These are phyloP conservation scores for Polypterus bichir DNA, from an alignment of 2,113 vertebrate species.

Conservation along the genomic window DNA sequence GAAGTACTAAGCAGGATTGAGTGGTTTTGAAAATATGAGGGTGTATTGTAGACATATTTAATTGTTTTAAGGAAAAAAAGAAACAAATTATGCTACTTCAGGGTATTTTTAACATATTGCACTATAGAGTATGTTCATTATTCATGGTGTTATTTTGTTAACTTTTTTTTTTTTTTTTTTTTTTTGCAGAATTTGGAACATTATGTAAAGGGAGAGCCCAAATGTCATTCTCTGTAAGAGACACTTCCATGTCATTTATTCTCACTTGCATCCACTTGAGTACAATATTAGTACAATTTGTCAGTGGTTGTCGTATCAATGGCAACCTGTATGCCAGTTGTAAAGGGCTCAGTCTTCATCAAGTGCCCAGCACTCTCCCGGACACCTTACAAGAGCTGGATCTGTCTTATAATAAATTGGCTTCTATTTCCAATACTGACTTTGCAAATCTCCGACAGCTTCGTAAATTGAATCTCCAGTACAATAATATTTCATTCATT, in stretches of 20 bases:
- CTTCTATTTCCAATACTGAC: constrained; percentile 25
- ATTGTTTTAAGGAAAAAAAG: too few species aligned
- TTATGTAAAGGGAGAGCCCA: not conserved
- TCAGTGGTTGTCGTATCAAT: constrained; percentile 26
- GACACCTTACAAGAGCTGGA: constrained; percentile 38
- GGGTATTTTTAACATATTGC: too few species aligned
- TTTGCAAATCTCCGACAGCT: constrained; percentile 39
- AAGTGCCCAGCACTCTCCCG: constrained; percentile 46
- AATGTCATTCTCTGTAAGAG: not conserved
- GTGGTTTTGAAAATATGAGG: too few species aligned
- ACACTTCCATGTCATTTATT: not conserved
- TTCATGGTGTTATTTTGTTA: too few species aligned
- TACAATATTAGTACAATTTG: not conserved
- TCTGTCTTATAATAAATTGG: constrained; percentile 58
- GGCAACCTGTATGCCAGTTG: constrained; percentile 41
- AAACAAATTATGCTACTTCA: too few species aligned
- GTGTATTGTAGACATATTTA: too few species aligned
- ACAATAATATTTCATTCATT: constrained; percentile 56
- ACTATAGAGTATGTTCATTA: too few species aligned
- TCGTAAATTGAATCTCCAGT: constrained; percentile 37
- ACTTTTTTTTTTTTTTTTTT: not conserved
- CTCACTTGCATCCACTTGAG: not conserved
- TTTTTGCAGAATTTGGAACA: not conserved
- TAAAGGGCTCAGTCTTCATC: constrained; percentile 33
- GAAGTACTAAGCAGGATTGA: too few species aligned